Evolutionary conservation across 2,888 invertebrate species (phyloP), one percentile per base, ranked within the genome.

Genomic region (Diaperis boleti): DNA sequence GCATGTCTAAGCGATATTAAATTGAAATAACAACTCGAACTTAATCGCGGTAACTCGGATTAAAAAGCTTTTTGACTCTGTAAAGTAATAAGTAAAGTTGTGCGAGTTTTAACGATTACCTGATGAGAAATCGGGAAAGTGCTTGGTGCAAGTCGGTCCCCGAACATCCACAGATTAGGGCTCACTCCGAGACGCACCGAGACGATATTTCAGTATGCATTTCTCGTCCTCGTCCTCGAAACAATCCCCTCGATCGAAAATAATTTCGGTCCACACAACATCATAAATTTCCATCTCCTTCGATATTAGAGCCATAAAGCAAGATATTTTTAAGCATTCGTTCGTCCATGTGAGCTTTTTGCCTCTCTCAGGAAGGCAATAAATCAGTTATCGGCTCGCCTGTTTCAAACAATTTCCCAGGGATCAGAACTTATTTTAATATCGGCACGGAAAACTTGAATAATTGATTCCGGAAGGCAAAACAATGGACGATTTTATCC

Each of bases 341-440:
- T 13, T 15, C 52, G 52, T 29, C 42, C 55, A 42, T 55, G 42
- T 55, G 55, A 42, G 55, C 42, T 49, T 49, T 49, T 41, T 33
- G 33, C 17, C 41, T 45, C 33, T 49, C 35, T 22, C 22, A 7
- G 35, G 47, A 41, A 59, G 47, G 39, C 39, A 59, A 59, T 59
- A 59, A 59, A 59, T 59, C 59, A 59, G 59, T 59, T 49, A 59
- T 59, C 59, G 49, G 49, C 49, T 59, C 59, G 49, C 41, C 49
- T 59, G 59, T 49, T 49, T 31, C 17, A 49, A 49, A 49, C 49
- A 49, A 49, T 49, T 56, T 59, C 26, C 26, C 59, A 18, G 15
- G 59, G 59, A 59, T 59, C 59, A 59, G 49, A 59, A 59, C 49
- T 59, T 59, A 59, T 59, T 59, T 59, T 59, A 59, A 59, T 59